Conservation (phyloP, 2,888 invertebrate genomes). For the Strigamia transsilvanica region DNA sequence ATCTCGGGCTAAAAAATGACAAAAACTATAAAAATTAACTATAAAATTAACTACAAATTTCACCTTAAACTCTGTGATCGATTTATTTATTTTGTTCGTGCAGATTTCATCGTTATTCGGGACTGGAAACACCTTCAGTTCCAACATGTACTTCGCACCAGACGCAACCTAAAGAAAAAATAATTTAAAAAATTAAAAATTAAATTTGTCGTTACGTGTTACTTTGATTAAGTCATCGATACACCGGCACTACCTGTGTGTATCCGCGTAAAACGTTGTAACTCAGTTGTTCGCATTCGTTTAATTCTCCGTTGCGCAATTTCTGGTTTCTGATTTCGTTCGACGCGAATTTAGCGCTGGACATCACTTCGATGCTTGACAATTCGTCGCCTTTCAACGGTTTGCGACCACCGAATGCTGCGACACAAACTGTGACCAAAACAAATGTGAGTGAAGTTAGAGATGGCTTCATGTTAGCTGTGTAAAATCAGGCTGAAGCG, state of each 20-base stretch:
- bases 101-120: neutral
- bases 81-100: constrained; percentile 45
- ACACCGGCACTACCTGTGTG: constrained; percentile 31
- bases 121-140: constrained; percentile 30
- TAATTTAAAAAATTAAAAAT: neutral
- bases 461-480: neutral
- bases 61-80: constrained; percentile 23
- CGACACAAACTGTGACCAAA: neutral
- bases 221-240: neutral
- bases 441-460: neutral
- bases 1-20: constrained; percentile 47
- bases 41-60: neutral
- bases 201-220: too few relatives aligned
- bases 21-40: neutral
- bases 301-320: constrained; percentile 50
- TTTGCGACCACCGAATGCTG: neutral
- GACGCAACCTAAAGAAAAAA: constrained; percentile 12
- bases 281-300: constrained; percentile 46
- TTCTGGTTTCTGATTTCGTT: constrained; percentile 50
- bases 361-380: constrained; percentile 11
- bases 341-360: constrained; percentile 44
- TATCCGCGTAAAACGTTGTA: constrained; percentile 41
- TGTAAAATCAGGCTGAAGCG: neutral
- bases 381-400: constrained; percentile 51
- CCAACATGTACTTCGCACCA: constrained; percentile 50